Evolutionary conservation across 2,797 vertebrate genomes (phyloP).

Genomic region (Mastacembelus armatus): DNA sequence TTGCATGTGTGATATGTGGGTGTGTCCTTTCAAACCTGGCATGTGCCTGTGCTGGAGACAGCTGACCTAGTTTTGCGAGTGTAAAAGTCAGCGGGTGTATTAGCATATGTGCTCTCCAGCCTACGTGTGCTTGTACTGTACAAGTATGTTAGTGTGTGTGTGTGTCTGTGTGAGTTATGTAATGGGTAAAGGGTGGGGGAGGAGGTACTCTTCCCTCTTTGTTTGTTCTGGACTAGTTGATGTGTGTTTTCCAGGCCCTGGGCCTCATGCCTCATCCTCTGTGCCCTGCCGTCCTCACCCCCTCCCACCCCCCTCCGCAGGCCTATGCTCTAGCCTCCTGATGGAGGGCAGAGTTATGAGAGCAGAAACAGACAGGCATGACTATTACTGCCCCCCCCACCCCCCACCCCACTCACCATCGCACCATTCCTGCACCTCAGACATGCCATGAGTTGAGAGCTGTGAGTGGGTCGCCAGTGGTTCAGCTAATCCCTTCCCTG

Average conservation of each 20-base stretch:
- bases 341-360: slow-evolving; percentile 49
- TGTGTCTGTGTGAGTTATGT: slow-evolving; percentile 65
- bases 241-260: slow-evolving; percentile 51
- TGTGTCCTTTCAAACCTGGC: slow-evolving; percentile 62
- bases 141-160: slow-evolving; percentile 30
- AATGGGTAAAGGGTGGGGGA: slow-evolving; percentile 50
- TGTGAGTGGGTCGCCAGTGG: slow-evolving; percentile 38
- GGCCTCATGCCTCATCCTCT: slow-evolving; percentile 41
- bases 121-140: slow-evolving; percentile 58
- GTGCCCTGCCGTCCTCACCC: slow-evolving; percentile 11
- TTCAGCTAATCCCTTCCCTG: slow-evolving; percentile 53
- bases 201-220: slow-evolving; percentile 39
- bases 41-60: slow-evolving; percentile 64
- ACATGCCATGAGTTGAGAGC: slow-evolving; percentile 38
- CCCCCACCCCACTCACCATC: no score
- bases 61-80: slow-evolving; percentile 70
- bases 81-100: slow-evolving; percentile 65
- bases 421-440: slow-evolving; percentile 14
- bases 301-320: not conserved
- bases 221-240: slow-evolving; percentile 47
- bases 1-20: slow-evolving; percentile 62
- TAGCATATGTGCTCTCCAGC: slow-evolving; percentile 42
- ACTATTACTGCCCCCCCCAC: slow-evolving; percentile 16
- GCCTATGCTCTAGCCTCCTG: slow-evolving; percentile 11
- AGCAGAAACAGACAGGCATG: slow-evolving; percentile 42